Evolutionary conservation across 2,797 vertebrate genomes (phyloP).

Genomic region (Pygocentrus nattereri): DNA sequence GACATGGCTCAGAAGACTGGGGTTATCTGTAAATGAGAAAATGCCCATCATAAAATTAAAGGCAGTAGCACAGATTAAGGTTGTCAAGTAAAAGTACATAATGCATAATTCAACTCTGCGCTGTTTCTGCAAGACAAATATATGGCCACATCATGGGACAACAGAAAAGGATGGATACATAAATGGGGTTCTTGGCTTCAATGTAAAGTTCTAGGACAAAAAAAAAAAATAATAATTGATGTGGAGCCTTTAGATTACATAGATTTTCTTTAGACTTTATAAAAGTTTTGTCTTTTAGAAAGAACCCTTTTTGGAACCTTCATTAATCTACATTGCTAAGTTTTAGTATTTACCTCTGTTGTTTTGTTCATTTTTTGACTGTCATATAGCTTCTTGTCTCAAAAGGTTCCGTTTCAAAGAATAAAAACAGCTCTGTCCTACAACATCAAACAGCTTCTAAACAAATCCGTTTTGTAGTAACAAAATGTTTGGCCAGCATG

Average conservation of each 20-base stretch:
- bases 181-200: background rate
- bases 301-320: too few relatives aligned
- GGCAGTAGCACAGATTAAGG: background rate
- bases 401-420: too few relatives aligned
- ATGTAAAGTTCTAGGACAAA: background rate
- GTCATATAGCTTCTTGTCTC: too few relatives aligned
- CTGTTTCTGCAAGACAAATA: background rate
- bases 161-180: background rate
- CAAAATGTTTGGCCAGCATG: background rate
- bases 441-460: slow-evolving; percentile 2
- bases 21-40: slow-evolving; percentile 85
- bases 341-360: too few relatives aligned
- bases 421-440: too few relatives aligned
- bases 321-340: too few relatives aligned
- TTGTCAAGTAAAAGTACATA: background rate
- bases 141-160: too few relatives aligned
- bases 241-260: background rate
- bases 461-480: background rate
- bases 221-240: background rate
- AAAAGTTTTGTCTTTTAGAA: too few relatives aligned
- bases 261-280: background rate
- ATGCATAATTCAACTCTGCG: background rate
- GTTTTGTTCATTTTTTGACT: too few relatives aligned
- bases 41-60: slow-evolving; percentile 10
- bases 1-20: slow-evolving; percentile 86